Base-by-base conservation (phyloP, 2,113 vertebrate genomes). In the Melospiza georgiana region DNA sequence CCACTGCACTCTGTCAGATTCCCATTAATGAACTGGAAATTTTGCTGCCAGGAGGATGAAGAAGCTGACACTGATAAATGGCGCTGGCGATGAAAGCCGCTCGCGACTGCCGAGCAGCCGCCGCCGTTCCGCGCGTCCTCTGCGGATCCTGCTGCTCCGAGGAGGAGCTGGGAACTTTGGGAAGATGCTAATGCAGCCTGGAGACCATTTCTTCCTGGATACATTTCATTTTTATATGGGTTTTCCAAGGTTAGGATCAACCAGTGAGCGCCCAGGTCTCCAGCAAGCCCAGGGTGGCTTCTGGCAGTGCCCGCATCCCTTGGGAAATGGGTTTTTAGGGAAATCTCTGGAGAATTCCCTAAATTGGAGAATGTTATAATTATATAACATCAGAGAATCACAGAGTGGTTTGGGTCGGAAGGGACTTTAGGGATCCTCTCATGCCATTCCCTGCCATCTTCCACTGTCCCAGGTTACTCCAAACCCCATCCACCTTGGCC, bases 261-360 rank as follows among this genome's bases (percentile, higher is more conserved):
- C 1, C 20, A 10, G 13, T 4, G 61, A 71, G 33, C 5, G 3
- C 6, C 5, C 33, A 44, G 58, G 12, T 76, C 12, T 69, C 3
- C 65, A 39, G 7, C 24, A 13, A 10, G 39, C 12, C 8, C 3
- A 2, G 8, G 0, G 20, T 1, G 11, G 5, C 12, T 37, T 18
- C 24, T 46, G 18, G 5, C 20, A 9, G 15, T 9, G 58, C 19
- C 52, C 8, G 1, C 17, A 22, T 44, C 14, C 19, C 12, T n/a
- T 61, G 75, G 67, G 16, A 79, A 87, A 62, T 1, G 5, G 21
- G 4, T 1, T 65, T 80, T 79, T 57, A 30, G 25, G 28, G 25
- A 35, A 76, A 76, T 73, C 14, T 75, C 16, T 10, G 21, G 43
- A 28, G 55, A 10, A 37, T 44, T 44, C 16, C 2, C n/a, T n/a